Percentiles rank a stretch among this genome's conserved stretches.
phyloP scores from a whole-genome alignment of 2,888 invertebrate genomes.

The Rhamphomyia laevipes region DNA sequence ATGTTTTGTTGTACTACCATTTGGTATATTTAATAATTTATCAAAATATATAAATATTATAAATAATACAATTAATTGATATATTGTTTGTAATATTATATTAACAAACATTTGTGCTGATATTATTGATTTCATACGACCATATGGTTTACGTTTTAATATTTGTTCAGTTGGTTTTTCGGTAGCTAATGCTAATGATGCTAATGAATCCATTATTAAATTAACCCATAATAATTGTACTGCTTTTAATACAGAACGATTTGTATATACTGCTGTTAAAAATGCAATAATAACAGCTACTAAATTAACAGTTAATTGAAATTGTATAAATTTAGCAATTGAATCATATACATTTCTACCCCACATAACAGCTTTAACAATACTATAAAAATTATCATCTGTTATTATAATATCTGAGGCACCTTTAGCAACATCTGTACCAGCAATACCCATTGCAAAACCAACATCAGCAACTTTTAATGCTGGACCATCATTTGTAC shows the following conservation, averaged over 20 bases:
- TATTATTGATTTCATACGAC: constrained; percentile 88
- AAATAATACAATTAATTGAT: constrained; percentile 87
- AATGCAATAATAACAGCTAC: constrained; percentile 95
- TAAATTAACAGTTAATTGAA: constrained; percentile 93
- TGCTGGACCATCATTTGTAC: constrained; percentile 92
- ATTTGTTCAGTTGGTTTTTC: constrained; percentile 87
- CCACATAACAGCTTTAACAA: constrained; percentile 98
- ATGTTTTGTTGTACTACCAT: constrained; percentile 56
- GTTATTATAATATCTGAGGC: constrained; percentile 95
- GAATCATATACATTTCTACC: constrained; percentile 95
- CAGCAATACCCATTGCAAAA: constrained; percentile 97
- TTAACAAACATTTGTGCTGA: constrained; percentile 96
- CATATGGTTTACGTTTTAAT: constrained; percentile 82
- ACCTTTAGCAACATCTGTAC: constrained; percentile 96
- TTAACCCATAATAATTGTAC: constrained; percentile 99
- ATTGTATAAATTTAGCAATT: constrained; percentile 95
- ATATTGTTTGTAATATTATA: constrained; percentile 88
- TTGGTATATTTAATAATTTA: constrained; percentile 74
- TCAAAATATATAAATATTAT: constrained; percentile 78
- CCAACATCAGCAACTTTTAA: constrained; percentile 94
- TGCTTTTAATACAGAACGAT: constrained; percentile 45
- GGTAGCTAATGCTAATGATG: constrained; percentile 86
- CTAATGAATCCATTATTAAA: constrained; percentile 93
- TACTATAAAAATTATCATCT: constrained; percentile 94
- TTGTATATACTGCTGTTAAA: constrained; percentile 42